Evolutionary conservation across 1,140 invertebrate genomes (phyloP).

Genomic region (Rhysida immarginata): DNA sequence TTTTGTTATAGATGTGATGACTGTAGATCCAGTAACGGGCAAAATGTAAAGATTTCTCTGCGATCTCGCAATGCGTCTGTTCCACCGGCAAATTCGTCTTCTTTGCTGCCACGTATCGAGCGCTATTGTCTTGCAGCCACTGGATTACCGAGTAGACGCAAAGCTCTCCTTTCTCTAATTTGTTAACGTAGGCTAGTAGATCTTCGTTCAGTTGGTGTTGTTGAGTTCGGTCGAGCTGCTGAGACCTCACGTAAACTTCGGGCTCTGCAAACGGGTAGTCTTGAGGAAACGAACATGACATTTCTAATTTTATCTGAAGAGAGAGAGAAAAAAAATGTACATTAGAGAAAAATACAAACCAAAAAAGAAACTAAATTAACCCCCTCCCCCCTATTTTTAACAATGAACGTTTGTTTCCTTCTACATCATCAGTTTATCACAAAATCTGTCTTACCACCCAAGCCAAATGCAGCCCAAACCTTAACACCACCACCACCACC

Average conservation of each 20-base stretch:
- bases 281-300: conserved; percentile 32
- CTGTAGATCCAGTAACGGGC: conserved; percentile 60
- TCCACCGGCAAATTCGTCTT: not conserved
- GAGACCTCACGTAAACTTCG: conserved; percentile 49
- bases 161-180: conserved; percentile 43
- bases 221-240: conserved; percentile 41
- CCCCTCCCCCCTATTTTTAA: no score
- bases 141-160: conserved; percentile 48
- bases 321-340: not conserved
- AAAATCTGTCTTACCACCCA: no score
- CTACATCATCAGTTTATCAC: no score
- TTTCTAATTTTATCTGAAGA: conserved; percentile 14
- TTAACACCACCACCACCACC: no score
- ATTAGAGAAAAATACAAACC: no score
- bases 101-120: not conserved
- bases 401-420: no score
- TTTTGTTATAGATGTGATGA: conserved; percentile 76
- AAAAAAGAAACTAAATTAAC: no score
- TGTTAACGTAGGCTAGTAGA: conserved; percentile 35
- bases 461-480: no score
- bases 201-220: conserved; percentile 47
- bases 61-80: not conserved
- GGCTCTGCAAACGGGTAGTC: conserved; percentile 51
- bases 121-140: conserved; percentile 48
- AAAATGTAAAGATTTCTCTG: conserved; percentile 16